Percentiles rank a stretch among this genome's conserved stretches.
phyloP scores from a whole-genome alignment of 2,113 vertebrate species.

The Lycocorax pyrrhopterus region DNA sequence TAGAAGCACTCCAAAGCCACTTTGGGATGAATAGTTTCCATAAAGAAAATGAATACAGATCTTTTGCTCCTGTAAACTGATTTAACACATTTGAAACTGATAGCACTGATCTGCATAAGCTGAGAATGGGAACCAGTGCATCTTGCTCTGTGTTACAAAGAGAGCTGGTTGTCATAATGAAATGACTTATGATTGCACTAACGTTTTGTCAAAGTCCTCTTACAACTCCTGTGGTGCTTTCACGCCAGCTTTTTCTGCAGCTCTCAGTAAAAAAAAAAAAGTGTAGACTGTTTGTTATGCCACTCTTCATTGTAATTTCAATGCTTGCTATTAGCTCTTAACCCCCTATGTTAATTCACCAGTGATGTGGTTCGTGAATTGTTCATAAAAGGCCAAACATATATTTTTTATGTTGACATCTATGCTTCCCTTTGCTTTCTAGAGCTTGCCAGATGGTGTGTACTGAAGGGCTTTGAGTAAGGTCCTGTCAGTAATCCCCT shows the following conservation, averaged over 20 bases:
- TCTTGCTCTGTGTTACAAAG: background rate
- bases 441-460: background rate
- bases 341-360: background rate
- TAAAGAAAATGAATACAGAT: background rate
- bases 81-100: background rate
- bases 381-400: background rate
- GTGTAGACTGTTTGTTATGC: rapidly evolving
- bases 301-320: background rate
- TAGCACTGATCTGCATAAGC: background rate
- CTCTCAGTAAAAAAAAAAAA: background rate
- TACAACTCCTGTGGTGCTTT: background rate
- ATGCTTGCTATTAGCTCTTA: background rate
- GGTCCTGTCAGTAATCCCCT: background rate
- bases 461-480: background rate
- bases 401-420: background rate
- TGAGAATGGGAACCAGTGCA: background rate
- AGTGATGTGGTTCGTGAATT: background rate
- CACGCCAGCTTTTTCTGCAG: background rate
- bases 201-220: background rate
- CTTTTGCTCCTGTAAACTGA: background rate
- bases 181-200: background rate
- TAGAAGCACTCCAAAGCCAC: background rate
- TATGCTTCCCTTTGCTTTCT: background rate
- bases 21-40: background rate
- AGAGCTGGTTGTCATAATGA: background rate